These are phyloP conservation scores for Tetheella fluctuosa DNA, from an alignment of 2,888 invertebrate species.

Conservation along the genomic window DNA sequence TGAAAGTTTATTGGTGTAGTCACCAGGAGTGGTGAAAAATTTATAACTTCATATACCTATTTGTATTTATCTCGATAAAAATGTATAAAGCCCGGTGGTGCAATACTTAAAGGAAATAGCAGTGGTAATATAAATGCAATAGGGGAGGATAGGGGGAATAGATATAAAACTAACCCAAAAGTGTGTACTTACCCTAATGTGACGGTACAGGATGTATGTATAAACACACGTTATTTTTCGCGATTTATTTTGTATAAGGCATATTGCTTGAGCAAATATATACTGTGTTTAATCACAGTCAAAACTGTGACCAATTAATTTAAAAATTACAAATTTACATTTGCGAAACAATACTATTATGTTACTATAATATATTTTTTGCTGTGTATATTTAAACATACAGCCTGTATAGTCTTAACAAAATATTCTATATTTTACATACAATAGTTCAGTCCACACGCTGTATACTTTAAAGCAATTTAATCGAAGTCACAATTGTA, in stretches of 20 bases:
- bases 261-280: not conserved
- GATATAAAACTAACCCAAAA: slow-evolving; percentile 23
- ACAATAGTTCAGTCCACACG: slow-evolving; percentile 28
- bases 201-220: slow-evolving; percentile 24
- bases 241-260: not conserved
- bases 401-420: slow-evolving; percentile 21
- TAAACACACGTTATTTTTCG: not conserved
- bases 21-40: too few relatives aligned
- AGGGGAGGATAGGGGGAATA: slow-evolving; percentile 23
- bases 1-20: too few relatives aligned
- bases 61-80: slow-evolving; percentile 1
- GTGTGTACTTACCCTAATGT: slow-evolving; percentile 46
- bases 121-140: slow-evolving; percentile 46
- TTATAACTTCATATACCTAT: too few relatives aligned
- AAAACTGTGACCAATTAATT: not conserved
- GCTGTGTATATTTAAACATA: slow-evolving; percentile 9
- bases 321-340: not conserved
- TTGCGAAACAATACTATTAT: too few relatives aligned
- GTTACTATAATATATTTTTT: not conserved
- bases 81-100: not conserved
- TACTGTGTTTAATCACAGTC: not conserved
- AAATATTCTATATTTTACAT: slow-evolving; percentile 29
- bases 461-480: slow-evolving; percentile 15
- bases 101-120: slow-evolving; percentile 13
- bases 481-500: not conserved